phyloP scores from a whole-genome alignment of 1,140 invertebrate species.

The Panagrolaimus sp. region DNA sequence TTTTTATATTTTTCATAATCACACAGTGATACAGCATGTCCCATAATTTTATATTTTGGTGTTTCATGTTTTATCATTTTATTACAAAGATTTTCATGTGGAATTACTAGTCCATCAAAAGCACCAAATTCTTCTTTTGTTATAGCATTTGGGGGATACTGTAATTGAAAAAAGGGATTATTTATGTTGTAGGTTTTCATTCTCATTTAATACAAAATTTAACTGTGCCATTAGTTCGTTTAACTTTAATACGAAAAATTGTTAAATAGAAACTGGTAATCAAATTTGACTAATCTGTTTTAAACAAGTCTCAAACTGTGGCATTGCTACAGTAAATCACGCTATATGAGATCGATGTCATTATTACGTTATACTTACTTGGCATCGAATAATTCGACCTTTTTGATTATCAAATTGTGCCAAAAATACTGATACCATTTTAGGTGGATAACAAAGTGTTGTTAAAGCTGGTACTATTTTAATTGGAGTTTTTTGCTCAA shows the following conservation, averaged over 20 bases:
- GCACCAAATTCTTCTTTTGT: background rate
- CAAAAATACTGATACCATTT: background rate
- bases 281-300: no score
- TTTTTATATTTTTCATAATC: slow-evolving; percentile 8
- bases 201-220: no score
- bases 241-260: no score
- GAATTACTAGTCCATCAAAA: background rate
- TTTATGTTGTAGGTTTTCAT: no score
- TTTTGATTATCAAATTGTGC: background rate
- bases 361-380: no score
- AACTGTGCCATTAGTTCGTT: no score
- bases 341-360: no score
- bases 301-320: no score
- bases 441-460: background rate
- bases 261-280: no score
- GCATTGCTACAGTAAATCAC: no score
- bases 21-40: slow-evolving; percentile 26
- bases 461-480: background rate
- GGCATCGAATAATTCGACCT: background rate
- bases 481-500: background rate
- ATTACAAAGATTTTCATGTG: background rate
- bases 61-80: slow-evolving; percentile 23
- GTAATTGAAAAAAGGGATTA: background rate
- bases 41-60: slow-evolving; percentile 36
- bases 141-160: background rate